These are phyloP conservation scores for Erynnis tages DNA, from an alignment of 2,888 invertebrate genomes.

Conservation along the genomic window DNA sequence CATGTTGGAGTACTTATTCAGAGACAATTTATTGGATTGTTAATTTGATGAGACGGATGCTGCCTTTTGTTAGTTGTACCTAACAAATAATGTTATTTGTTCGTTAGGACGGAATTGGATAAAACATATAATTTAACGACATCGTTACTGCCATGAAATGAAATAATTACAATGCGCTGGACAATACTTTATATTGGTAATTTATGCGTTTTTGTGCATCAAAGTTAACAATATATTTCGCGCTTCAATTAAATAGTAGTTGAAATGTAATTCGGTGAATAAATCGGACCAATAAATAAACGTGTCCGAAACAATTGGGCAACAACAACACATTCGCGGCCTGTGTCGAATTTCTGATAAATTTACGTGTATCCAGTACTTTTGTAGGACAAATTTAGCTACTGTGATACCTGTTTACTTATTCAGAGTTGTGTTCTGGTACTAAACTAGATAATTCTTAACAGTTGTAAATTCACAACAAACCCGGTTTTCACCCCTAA, in stretches of 20 bases:
- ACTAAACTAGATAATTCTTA: slow-evolving; percentile 1
- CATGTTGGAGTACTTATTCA: slow-evolving; percentile 19
- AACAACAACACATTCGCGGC: slow-evolving; percentile 33
- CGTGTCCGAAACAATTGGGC: slow-evolving; percentile 43
- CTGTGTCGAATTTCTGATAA: slow-evolving; percentile 35
- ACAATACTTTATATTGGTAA: not conserved
- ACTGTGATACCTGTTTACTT: slow-evolving; percentile 1
- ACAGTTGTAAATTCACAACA: slow-evolving; percentile 3
- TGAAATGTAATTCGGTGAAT: slow-evolving; percentile 48
- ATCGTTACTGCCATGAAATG: slow-evolving; percentile 13
- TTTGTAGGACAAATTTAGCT: not conserved
- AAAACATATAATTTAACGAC: slow-evolving; percentile 17
- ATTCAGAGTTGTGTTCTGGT: not conserved
- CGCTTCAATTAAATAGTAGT: slow-evolving; percentile 55
- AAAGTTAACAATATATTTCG: slow-evolving; percentile 42
- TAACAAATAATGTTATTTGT: slow-evolving; percentile 15
- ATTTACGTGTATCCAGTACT: slow-evolving; percentile 19
- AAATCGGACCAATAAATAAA: slow-evolving; percentile 48
- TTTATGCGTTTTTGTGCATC: slow-evolving; percentile 13
- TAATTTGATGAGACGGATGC: slow-evolving; percentile 24
- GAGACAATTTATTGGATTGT: slow-evolving; percentile 24
- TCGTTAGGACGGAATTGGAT: not conserved
- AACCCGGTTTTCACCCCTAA: slow-evolving; percentile 25
- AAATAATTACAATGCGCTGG: slow-evolving; percentile 4
- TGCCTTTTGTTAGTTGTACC: slow-evolving; percentile 9